Evolutionary conservation across 2,797 vertebrate species (phyloP).

Genomic region (Microchirus variegatus): DNA sequence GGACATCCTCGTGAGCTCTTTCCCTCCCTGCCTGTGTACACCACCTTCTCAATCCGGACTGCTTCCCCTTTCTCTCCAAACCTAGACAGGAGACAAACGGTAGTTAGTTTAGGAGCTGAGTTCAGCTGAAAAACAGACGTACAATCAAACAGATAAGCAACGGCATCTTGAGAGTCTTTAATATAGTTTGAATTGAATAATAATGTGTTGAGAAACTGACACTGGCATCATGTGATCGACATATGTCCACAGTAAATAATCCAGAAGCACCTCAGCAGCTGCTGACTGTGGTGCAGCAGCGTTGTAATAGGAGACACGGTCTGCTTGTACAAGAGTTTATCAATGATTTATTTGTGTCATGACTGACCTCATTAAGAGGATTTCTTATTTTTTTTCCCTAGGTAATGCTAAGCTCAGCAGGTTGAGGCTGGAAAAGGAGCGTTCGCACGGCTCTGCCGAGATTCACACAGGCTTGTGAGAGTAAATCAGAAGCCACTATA

Average conservation of each 20-base stretch:
- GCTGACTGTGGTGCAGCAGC: background rate
- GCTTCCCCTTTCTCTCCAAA: constrained; percentile 95
- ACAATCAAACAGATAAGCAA: too few species aligned
- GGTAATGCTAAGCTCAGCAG: constrained; percentile 6
- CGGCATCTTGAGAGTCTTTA: too few species aligned
- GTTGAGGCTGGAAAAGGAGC: constrained; percentile 27
- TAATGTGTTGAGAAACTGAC: too few species aligned
- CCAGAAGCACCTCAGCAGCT: too few species aligned
- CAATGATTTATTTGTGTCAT: constrained; percentile 1
- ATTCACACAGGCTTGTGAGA: constrained; percentile 56
- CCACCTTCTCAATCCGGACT: constrained; percentile 94
- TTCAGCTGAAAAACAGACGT: too few species aligned
- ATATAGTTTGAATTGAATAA: too few species aligned
- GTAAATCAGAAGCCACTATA: constrained; percentile 46
- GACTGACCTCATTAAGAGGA: background rate
- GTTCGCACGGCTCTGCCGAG: constrained; percentile 64
- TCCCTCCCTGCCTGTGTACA: constrained; percentile 94
- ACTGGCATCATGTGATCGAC: too few species aligned
- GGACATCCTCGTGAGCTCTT: constrained; percentile 98
- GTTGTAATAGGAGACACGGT: background rate
- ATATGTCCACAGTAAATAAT: too few species aligned
- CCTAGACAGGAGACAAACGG: constrained; percentile 71
- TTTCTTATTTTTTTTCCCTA: background rate
- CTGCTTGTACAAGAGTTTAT: background rate
- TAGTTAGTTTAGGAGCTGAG: background rate